Evolutionary conservation across 64 coral and sea anemone species (phyloP).

Genomic region (Dendronephthya gigantea): DNA sequence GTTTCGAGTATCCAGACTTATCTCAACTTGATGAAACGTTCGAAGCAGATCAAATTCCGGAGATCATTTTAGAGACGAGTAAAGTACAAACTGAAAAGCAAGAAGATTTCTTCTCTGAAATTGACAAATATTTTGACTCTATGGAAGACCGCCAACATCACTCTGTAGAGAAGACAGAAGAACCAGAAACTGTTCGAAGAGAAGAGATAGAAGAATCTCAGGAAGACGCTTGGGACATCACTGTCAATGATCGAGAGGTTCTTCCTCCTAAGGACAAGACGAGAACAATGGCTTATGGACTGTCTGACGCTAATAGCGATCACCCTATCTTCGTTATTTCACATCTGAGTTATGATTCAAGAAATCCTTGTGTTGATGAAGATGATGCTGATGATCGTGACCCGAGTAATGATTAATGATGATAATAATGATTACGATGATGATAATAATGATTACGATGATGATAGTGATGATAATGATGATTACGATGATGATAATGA

Average conservation of each 20-base stretch:
- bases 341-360: neutral
- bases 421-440: too few species aligned
- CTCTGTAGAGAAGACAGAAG: too few species aligned
- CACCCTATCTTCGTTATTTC: neutral
- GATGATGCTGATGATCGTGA: neutral
- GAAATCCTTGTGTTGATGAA: too few species aligned
- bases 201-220: neutral
- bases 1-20: neutral
- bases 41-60: neutral
- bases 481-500: too few species aligned
- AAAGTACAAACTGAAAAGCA: neutral
- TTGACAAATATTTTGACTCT: neutral
- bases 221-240: too few species aligned
- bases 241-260: too few species aligned
- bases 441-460: too few species aligned
- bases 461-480: too few species aligned
- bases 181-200: neutral
- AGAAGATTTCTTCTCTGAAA: neutral
- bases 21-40: neutral
- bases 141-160: neutral
- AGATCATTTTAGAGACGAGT: neutral
- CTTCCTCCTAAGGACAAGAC: too few species aligned
- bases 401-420: too few species aligned
- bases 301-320: neutral
- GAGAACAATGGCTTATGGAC: neutral